A percentile compares a stretch with the other conserved stretches of the same genome.
These are phyloP conservation scores for Callipepla squamata DNA, from an alignment of 2,113 vertebrate genomes.

Conservation along the genomic window DNA sequence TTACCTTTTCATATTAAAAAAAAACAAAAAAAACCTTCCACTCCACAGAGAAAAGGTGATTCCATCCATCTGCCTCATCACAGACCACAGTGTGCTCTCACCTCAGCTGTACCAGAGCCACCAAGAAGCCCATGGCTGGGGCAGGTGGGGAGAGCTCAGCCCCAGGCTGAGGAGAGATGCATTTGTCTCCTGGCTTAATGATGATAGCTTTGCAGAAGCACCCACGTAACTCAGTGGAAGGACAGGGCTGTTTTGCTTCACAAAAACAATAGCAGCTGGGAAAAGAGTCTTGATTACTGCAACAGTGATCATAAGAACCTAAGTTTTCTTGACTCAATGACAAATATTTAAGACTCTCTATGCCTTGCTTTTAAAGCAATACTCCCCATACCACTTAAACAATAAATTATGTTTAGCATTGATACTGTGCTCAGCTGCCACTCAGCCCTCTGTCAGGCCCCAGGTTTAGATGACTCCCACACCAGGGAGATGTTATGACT, in stretches of 20 bases:
- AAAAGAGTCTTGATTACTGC: fast-evolving
- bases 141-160: background rate
- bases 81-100: fast-evolving
- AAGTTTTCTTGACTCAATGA: too few species aligned
- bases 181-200: background rate
- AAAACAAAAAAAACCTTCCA: background rate
- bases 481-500: background rate
- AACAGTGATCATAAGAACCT: background rate
- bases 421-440: fast-evolving
- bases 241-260: fast-evolving
- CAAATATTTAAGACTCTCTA: background rate
- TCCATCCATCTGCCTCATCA: background rate
- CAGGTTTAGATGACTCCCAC: background rate
- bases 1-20: background rate
- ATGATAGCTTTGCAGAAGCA: background rate
- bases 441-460: background rate
- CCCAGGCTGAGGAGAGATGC: background rate
- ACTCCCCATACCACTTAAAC: background rate
- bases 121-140: background rate
- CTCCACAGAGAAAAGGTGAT: background rate
- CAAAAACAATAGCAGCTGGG: background rate
- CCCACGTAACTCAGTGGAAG: fast-evolving
- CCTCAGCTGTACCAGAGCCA: fast-evolving
- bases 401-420: background rate
- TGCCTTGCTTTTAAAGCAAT: background rate